Conservation (phyloP, 2,797 vertebrate species). For the Sarcophilus harrisii region DNA sequence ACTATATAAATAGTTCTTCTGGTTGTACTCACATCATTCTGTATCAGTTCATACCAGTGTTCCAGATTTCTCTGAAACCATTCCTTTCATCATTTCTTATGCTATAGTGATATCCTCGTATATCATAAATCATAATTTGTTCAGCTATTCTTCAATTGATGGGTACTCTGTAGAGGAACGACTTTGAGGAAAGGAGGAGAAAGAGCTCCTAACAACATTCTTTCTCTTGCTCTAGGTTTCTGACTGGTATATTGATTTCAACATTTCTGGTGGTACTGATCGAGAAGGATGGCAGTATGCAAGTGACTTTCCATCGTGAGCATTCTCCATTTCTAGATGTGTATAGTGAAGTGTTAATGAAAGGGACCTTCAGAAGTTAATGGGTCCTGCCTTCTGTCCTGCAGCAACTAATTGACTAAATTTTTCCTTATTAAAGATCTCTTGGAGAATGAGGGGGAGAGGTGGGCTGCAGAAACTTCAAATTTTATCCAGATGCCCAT, state of each 20-base stretch:
- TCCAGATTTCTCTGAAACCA: neutral
- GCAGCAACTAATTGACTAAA: neutral
- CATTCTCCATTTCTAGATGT: neutral
- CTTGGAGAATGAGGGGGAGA: neutral
- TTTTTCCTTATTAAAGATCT: neutral
- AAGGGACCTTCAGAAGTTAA: neutral
- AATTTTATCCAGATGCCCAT: neutral
- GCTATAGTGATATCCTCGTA: too few relatives aligned
- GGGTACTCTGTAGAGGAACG: neutral
- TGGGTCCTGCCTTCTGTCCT: neutral
- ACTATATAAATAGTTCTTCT: neutral
- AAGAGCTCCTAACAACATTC: neutral
- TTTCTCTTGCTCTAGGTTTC: slow-evolving; percentile 88
- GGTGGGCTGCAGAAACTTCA: neutral
- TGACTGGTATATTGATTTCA: slow-evolving; percentile 95
- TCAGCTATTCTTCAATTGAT: neutral
- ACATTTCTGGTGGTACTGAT: slow-evolving; percentile 91
- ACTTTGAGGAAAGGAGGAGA: neutral
- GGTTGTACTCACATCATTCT: neutral
- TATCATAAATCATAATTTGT: neutral
- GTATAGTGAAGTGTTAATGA: neutral
- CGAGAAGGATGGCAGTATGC: slow-evolving; percentile 98
- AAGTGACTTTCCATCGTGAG: slow-evolving; percentile 96
- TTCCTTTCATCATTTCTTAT: neutral
- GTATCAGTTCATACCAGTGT: neutral